Evolutionary conservation across 2,113 vertebrate genomes (phyloP).

Genomic region (Plectropomus leopardus): DNA sequence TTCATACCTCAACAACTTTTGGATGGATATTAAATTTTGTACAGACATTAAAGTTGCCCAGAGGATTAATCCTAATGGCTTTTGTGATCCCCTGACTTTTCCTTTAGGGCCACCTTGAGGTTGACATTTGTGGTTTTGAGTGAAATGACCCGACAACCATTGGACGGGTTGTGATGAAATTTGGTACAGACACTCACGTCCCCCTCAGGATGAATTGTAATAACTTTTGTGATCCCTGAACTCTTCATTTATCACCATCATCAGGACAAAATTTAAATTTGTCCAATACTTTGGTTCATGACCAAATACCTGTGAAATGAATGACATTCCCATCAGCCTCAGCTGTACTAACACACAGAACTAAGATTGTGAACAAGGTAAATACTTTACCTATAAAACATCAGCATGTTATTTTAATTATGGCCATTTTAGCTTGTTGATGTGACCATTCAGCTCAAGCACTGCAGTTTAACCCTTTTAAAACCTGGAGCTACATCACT

Average conservation of each 20-base stretch:
- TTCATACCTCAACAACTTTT: not conserved
- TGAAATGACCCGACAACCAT: not conserved
- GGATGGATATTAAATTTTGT: not conserved
- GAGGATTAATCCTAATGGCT: not conserved
- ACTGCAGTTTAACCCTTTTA: not conserved
- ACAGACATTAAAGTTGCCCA: not conserved
- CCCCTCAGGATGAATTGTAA: not conserved
- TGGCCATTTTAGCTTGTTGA: not conserved
- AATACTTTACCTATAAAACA: not conserved
- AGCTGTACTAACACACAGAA: not conserved
- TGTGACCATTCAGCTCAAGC: no score
- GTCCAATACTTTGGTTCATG: not conserved
- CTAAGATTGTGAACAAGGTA: not conserved
- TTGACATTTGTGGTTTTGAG: not conserved
- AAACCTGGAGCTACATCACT: no score
- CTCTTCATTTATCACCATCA: not conserved
- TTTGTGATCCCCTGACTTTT: not conserved
- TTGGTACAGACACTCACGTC: not conserved
- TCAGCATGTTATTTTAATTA: not conserved
- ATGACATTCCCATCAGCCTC: not conserved
- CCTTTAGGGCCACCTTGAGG: no score
- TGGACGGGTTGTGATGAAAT: not conserved
- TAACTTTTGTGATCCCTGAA: not conserved
- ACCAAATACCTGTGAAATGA: not conserved
- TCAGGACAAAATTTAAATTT: not conserved